Percentiles rank a stretch among this genome's conserved stretches.
Evolutionary conservation across 2,797 vertebrate species (phyloP).

Genomic region (Lagorchestes hirsutus): DNA sequence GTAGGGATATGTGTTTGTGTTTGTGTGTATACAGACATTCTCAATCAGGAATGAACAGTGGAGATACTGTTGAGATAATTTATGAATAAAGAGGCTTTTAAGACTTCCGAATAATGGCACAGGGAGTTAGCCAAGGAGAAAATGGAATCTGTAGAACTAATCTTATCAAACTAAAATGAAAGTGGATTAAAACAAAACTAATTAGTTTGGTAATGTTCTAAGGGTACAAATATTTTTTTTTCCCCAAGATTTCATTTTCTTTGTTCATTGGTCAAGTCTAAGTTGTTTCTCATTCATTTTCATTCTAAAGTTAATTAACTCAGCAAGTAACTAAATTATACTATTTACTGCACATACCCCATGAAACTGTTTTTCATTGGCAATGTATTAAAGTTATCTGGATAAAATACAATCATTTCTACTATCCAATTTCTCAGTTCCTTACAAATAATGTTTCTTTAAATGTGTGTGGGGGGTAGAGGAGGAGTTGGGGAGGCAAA

Average conservation of each 20-base stretch:
- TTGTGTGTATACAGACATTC: background rate
- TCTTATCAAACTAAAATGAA: conserved; percentile 60
- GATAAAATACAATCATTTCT: background rate
- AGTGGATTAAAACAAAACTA: conserved; percentile 64
- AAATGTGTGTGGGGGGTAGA: background rate
- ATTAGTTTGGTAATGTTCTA: conserved; percentile 65
- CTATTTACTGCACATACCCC: conserved; percentile 12
- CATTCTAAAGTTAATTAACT: conserved; percentile 22
- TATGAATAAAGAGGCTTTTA: conserved; percentile 50
- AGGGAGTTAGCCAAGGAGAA: conserved; percentile 53
- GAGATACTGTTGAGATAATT: conserved; percentile 42
- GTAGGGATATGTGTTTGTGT: background rate
- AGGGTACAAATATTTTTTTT: conserved; percentile 53
- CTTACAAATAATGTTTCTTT: conserved; percentile 50
- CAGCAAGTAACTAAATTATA: conserved; percentile 37
- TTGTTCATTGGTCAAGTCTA: conserved; percentile 49
- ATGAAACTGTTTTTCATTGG: conserved; percentile 40
- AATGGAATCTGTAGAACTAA: conserved; percentile 61
- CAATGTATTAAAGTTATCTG: conserved; percentile 46
- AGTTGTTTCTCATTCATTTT: conserved; percentile 43
- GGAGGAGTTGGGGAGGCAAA: background rate
- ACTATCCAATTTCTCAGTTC: conserved; percentile 4
- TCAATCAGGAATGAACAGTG: conserved; percentile 26
- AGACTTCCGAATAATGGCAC: conserved; percentile 54
- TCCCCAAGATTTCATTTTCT: background rate